A percentile compares a stretch with the other conserved stretches of the same genome.
Conservation (phyloP, 1,140 invertebrate genomes). For the Luehdorfia chinensis region DNA sequence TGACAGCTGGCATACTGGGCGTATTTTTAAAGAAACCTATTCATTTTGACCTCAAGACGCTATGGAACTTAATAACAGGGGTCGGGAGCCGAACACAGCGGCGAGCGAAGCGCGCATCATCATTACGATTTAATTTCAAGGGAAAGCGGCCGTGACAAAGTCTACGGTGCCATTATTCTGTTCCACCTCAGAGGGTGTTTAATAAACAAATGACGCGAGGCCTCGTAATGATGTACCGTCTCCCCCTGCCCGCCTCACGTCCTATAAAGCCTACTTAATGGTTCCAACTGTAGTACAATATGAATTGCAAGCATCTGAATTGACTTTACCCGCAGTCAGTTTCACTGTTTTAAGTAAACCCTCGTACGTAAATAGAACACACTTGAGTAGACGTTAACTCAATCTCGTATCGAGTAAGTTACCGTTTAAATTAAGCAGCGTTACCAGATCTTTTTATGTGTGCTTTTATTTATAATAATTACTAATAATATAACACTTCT, state of each 20-base stretch:
- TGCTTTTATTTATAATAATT: conserved; percentile 1
- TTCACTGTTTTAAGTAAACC: neutral
- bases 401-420: no score
- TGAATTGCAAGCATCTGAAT: conserved; percentile 5
- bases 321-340: neutral
- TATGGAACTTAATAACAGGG: conserved; percentile 67
- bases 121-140: conserved; percentile 73
- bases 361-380: no score
- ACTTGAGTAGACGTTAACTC: conserved; percentile 10
- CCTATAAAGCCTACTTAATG: conserved; percentile 55
- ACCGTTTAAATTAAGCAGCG: no score
- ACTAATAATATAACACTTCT: conserved; percentile 9
- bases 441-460: no score
- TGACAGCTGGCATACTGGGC: conserved; percentile 62
- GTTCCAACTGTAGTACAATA: conserved; percentile 26
- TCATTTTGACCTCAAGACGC: conserved; percentile 71
- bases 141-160: conserved; percentile 69
- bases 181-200: conserved; percentile 72
- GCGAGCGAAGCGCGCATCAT: conserved; percentile 63
- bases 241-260: conserved; percentile 35
- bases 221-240: conserved; percentile 54
- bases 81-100: conserved; percentile 46
- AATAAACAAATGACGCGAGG: conserved; percentile 73
- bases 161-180: conserved; percentile 66
- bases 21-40: conserved; percentile 68